These are phyloP conservation scores for Platycheirus albimanus DNA, from an alignment of 2,888 invertebrate genomes.

Conservation along the genomic window DNA sequence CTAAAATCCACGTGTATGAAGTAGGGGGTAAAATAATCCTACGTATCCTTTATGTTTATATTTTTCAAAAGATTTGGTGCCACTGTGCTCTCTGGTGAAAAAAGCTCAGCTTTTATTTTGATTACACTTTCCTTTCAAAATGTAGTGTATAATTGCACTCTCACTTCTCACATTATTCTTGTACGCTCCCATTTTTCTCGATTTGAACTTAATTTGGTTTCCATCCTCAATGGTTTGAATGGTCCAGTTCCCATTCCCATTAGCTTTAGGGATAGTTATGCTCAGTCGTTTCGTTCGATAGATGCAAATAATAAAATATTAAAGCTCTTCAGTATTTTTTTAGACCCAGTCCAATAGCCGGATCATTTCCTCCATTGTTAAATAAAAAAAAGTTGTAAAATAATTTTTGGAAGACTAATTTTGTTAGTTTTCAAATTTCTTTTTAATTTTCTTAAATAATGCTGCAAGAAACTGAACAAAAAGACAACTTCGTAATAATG, in stretches of 20 bases:
- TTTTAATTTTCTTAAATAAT: slow-evolving; percentile 46
- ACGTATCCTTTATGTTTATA: too few species aligned
- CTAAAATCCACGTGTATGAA: too few species aligned
- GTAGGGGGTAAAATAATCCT: too few species aligned
- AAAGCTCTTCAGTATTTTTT: slow-evolving; percentile 67
- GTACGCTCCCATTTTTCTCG: slow-evolving; percentile 44
- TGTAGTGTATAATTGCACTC: slow-evolving; percentile 27
- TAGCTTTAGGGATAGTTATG: slow-evolving; percentile 42
- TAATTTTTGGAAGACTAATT: not conserved
- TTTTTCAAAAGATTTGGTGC: not conserved
- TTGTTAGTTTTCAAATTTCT: slow-evolving; percentile 16
- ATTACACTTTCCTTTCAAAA: slow-evolving; percentile 4
- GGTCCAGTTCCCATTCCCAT: slow-evolving; percentile 44
- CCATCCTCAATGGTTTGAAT: too few species aligned
- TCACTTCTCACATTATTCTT: slow-evolving; percentile 20
- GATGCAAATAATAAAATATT: slow-evolving; percentile 55
- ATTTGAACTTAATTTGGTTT: slow-evolving; percentile 56
- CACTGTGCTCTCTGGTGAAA: not conserved
- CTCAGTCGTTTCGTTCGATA: slow-evolving; percentile 42
- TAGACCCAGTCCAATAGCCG: slow-evolving; percentile 50
- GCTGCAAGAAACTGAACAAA: slow-evolving; percentile 34
- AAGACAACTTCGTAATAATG: slow-evolving; percentile 20
- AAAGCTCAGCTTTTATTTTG: slow-evolving; percentile 52
- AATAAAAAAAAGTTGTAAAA: slow-evolving; percentile 3
- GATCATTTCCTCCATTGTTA: slow-evolving; percentile 30